Base-by-base conservation (phyloP, 2,113 vertebrate genomes). In the Lathamus discolor region DNA sequence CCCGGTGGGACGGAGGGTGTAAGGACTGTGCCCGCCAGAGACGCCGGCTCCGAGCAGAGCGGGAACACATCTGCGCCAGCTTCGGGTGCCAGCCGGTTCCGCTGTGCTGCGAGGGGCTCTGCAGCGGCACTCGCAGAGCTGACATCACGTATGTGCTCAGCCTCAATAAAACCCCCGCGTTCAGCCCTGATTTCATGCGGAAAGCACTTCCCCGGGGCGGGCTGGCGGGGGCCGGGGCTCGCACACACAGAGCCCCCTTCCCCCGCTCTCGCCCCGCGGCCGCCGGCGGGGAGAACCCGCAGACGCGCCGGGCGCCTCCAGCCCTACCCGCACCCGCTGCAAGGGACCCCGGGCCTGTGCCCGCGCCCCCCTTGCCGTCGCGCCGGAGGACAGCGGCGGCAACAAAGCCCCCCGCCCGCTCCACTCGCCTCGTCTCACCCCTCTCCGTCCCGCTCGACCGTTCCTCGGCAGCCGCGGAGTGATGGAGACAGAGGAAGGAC, bases 181-280 rank as follows among this genome's bases (percentile, higher is more conserved):
- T 88, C 73, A 90, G 95, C 74, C 95, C 74, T 91, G 85, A 93
- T 95, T 97, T 96, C 95, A 96, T 84, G 84, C 44, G 46, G 91
- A 96, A 95, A 93, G 92, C 62, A 87, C 94, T 93, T 80, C 91
- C 68, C 78, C 69, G 54, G 74, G 16, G 35, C n/a, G 39, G 74
- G 89, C 22, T 57, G 68, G 62, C 48, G 79, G 79, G 83, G 41
- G 64, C 43, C 33, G 52, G 66, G 52, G 10, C n/a, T 49, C 18
- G 28, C 48, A 48, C 41, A 49, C 51, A 19, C 31, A n/a, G 33
- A 59, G 33, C 23, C 17, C 64, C 35, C n/a, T 6, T 7, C 17
- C 6, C 19, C 33, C 24, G 43, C 63, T 67, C 54, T 61, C 41
- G 25, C 29, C 25, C 29, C 54, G 67, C 46, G 20, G 25, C 25